A percentile compares a stretch with the other conserved stretches of the same genome.
phyloP scores from a whole-genome alignment of 2,113 vertebrate species.

The Dipodomys merriami region DNA sequence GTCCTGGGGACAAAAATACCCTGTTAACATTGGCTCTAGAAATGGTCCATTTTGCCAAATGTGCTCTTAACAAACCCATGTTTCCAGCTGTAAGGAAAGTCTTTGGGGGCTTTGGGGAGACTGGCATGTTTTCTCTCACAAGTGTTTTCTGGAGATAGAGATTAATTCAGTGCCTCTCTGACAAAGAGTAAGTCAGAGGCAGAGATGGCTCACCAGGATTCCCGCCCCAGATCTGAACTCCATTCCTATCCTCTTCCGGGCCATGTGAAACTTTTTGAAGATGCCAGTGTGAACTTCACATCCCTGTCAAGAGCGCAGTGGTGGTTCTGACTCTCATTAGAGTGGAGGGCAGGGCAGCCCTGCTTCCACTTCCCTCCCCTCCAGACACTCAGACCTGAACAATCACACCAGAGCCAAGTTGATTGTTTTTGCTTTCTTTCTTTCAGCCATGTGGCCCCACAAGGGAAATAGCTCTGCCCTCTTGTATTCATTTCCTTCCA shows the following conservation, averaged over 20 bases:
- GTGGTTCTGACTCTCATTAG: slow-evolving; percentile 67
- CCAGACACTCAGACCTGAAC: slow-evolving; percentile 51
- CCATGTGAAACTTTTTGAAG: slow-evolving; percentile 67
- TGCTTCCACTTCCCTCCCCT: slow-evolving; percentile 30
- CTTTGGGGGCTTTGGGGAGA: background rate
- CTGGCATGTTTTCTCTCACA: background rate
- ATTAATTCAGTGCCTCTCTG: background rate
- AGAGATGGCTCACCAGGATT: background rate
- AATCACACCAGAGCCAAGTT: slow-evolving; percentile 39
- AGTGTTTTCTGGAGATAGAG: background rate
- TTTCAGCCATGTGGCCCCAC: slow-evolving; percentile 56
- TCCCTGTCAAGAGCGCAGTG: slow-evolving; percentile 55
- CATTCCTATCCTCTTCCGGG: background rate
- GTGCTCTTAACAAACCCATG: background rate
- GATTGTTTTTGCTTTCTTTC: slow-evolving; percentile 69
- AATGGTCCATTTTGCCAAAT: background rate
- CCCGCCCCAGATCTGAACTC: background rate
- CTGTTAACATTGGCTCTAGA: too few relatives aligned
- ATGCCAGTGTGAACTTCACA: slow-evolving; percentile 75
- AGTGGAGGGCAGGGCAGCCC: slow-evolving; percentile 1
- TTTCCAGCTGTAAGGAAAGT: background rate
- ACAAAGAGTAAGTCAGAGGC: background rate
- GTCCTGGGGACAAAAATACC: too few relatives aligned
- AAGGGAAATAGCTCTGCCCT: slow-evolving; percentile 37
- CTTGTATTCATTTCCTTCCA: slow-evolving; percentile 67